Percentiles rank a stretch among this genome's conserved stretches.
phyloP scores from a whole-genome alignment of 2,888 invertebrate genomes.

The Cryptocephalus primarius region DNA sequence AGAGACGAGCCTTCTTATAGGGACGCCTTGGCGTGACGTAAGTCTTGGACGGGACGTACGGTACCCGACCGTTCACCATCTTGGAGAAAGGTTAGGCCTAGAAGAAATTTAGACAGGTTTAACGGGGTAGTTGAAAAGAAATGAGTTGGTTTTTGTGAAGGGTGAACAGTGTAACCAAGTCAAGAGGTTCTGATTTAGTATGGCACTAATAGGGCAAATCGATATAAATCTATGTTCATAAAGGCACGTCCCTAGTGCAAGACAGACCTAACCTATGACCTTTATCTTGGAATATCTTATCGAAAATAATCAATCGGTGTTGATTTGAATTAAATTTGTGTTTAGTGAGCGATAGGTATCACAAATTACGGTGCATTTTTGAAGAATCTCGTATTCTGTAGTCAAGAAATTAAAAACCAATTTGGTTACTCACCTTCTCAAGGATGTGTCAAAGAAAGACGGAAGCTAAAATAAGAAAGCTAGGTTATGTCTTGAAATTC shows the following conservation, averaged over 20 bases:
- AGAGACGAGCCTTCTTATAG: conserved; percentile 98
- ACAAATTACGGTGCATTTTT: no score
- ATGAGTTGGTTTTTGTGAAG: neutral
- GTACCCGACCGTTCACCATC: conserved; percentile 89
- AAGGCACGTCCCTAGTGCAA: neutral
- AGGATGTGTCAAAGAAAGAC: no score
- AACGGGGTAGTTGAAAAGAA: neutral
- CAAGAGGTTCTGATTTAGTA: conserved; percentile 25
- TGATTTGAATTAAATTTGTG: no score
- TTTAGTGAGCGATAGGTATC: no score
- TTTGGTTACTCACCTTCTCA: no score
- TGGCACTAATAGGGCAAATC: conserved; percentile 23
- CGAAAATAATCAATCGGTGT: no score
- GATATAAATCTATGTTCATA: neutral
- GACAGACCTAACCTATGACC: neutral
- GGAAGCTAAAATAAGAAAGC: no score
- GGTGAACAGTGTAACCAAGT: conserved; percentile 10
- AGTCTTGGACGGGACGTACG: conserved; percentile 93
- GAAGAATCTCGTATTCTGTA: no score
- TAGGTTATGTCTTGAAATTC: no score
- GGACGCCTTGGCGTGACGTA: conserved; percentile 98
- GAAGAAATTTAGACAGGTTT: neutral
- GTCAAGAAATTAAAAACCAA: no score
- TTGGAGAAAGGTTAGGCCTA: conserved; percentile 11
- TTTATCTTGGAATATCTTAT: no score